Conservation (phyloP, 2,797 vertebrate species). For the Triplophysa bombifrons region DNA sequence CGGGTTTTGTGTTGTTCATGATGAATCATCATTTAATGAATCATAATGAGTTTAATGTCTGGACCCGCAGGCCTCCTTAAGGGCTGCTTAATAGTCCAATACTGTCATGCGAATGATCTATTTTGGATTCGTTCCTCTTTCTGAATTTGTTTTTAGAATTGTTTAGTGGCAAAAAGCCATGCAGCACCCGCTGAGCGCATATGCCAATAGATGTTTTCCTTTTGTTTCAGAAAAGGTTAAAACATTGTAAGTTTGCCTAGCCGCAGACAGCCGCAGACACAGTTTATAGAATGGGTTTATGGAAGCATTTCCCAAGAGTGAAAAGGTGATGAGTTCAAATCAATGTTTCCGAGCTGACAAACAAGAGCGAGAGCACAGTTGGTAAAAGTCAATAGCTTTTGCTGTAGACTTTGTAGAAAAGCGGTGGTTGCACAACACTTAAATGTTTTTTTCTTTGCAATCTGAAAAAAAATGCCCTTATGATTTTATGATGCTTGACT, state of each 20-base stretch:
- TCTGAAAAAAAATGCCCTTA: constrained; percentile 7
- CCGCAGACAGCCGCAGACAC: not conserved
- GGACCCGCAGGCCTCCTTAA: constrained; percentile 39
- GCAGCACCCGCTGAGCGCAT: constrained; percentile 24
- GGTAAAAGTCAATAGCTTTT: constrained; percentile 56
- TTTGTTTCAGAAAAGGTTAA: constrained; percentile 39
- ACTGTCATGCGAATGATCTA: constrained; percentile 9
- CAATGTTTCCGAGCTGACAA: constrained; percentile 46
- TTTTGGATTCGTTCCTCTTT: constrained; percentile 5
- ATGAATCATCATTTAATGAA: constrained; percentile 38
- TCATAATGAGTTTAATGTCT: constrained; percentile 51
- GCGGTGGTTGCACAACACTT: constrained; percentile 61
- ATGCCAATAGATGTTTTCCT: constrained; percentile 16
- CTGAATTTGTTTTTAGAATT: not conserved
- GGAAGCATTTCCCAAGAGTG: constrained; percentile 23
- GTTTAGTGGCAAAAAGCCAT: constrained; percentile 25
- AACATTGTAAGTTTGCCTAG: constrained; percentile 40
- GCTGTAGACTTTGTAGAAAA: constrained; percentile 49
- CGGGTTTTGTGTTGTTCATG: constrained; percentile 19
- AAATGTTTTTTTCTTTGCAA: constrained; percentile 57
- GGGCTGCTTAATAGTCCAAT: constrained; percentile 29
- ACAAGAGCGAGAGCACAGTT: constrained; percentile 48
- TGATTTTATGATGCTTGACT: constrained; percentile 12
- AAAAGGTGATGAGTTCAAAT: constrained; percentile 49
- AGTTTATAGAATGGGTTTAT: constrained; percentile 24